Evolutionary conservation across 1,140 invertebrate species (phyloP).

Genomic region (Drosophila pseudoananassae): DNA sequence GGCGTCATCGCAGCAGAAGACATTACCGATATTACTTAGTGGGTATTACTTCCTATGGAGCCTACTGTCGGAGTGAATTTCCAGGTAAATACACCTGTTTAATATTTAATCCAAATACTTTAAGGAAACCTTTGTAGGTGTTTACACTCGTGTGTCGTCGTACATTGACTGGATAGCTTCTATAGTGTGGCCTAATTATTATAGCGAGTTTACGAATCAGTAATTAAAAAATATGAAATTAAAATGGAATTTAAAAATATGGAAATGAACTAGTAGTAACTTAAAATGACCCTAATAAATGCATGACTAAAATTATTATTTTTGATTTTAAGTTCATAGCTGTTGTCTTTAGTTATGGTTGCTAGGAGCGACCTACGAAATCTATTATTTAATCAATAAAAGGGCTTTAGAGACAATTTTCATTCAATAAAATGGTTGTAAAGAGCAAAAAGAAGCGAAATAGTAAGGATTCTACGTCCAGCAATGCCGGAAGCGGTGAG

Average conservation of each 20-base stretch:
- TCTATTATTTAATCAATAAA: conserved; percentile 35
- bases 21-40: conserved; percentile 64
- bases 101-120: neutral
- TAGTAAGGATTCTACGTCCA: conserved; percentile 85
- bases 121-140: conserved; percentile 45
- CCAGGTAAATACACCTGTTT: conserved; percentile 39
- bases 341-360: conserved; percentile 17
- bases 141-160: conserved; percentile 84
- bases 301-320: neutral
- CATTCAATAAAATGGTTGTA: conserved; percentile 69
- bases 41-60: conserved; percentile 79
- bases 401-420: neutral
- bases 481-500: conserved; percentile 79
- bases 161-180: conserved; percentile 85
- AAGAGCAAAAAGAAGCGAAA: conserved; percentile 85
- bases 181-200: conserved; percentile 76
- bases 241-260: neutral
- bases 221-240: neutral
- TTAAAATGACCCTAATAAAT: neutral
- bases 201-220: conserved; percentile 36
- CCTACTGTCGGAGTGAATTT: conserved; percentile 68
- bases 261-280: too few species aligned
- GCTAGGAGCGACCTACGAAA: neutral
- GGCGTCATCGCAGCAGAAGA: conserved; percentile 21
- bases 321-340: neutral